Conservation (phyloP, 2,888 invertebrate genomes). For the Panzeria rudis region DNA sequence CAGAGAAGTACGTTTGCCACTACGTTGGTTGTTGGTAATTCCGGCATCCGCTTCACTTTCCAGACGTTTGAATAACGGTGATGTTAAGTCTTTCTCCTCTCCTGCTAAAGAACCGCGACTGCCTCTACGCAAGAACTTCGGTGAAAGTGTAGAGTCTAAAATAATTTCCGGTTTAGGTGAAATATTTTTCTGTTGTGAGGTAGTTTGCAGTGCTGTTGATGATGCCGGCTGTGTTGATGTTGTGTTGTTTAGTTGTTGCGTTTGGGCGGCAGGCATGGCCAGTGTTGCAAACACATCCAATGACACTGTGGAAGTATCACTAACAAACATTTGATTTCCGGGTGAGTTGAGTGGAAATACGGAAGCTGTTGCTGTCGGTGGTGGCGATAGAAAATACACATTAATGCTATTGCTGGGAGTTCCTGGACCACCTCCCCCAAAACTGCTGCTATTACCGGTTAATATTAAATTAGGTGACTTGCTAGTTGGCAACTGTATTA, state of each 20-base stretch:
- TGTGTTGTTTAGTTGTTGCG: constrained; percentile 60
- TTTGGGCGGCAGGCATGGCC: constrained; percentile 69
- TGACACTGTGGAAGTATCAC: constrained; percentile 83
- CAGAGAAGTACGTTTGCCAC: constrained; percentile 77
- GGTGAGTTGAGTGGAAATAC: constrained; percentile 68
- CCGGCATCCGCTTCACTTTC: constrained; percentile 78
- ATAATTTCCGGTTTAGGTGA: constrained; percentile 83
- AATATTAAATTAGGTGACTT: constrained; percentile 66
- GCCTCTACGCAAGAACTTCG: constrained; percentile 77
- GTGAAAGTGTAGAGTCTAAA: constrained; percentile 82
- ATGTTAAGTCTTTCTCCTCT: constrained; percentile 80
- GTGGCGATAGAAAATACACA: constrained; percentile 83
- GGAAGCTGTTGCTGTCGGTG: constrained; percentile 77
- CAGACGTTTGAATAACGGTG: constrained; percentile 79
- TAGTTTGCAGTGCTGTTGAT: constrained; percentile 18
- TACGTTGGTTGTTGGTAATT: not conserved
- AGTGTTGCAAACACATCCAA: constrained; percentile 82
- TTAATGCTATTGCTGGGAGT: constrained; percentile 78
- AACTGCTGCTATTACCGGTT: constrained; percentile 52
- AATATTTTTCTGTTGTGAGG: constrained; percentile 75
- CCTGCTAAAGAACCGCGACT: constrained; percentile 72
- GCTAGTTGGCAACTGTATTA: constrained; percentile 75
- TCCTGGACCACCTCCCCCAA: constrained; percentile 45
- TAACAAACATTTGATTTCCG: constrained; percentile 76
- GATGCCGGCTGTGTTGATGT: constrained; percentile 62